These are phyloP conservation scores for Ornithorhynchus anatinus DNA, from an alignment of 2,113 vertebrate genomes.

Conservation along the genomic window DNA sequence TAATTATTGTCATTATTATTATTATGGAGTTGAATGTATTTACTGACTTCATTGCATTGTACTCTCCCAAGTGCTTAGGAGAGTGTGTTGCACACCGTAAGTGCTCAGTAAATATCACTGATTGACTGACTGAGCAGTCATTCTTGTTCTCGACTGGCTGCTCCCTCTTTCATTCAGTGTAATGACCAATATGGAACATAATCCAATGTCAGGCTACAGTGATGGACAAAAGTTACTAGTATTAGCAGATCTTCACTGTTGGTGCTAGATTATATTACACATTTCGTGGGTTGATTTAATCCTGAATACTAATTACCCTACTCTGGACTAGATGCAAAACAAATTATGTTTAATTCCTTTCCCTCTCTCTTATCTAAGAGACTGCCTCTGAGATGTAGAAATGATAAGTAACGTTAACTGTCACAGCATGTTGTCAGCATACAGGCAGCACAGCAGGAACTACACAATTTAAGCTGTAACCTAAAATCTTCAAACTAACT, in stretches of 20 bases:
- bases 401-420: conserved; percentile 38
- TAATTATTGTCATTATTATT: no score
- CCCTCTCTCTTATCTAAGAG: conserved; percentile 53
- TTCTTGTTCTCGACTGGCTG: conserved; percentile 37
- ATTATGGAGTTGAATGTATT: no score
- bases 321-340: conserved; percentile 57
- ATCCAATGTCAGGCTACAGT: background rate
- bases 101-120: no score
- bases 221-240: conserved; percentile 32
- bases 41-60: no score
- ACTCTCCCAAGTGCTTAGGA: no score
- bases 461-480: conserved; percentile 15
- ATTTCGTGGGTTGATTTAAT: conserved; percentile 45
- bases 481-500: conserved; percentile 66
- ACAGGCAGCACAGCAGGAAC: conserved; percentile 11
- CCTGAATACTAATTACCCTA: conserved; percentile 47
- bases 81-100: no score
- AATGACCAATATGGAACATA: accelerated
- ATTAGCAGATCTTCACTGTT: conserved; percentile 54
- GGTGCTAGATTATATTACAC: conserved; percentile 42
- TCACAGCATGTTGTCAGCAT: conserved; percentile 58
- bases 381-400: conserved; percentile 26
- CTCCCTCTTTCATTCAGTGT: conserved; percentile 27
- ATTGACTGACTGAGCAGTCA: no score
- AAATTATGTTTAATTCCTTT: conserved; percentile 58